phyloP scores from a whole-genome alignment of 2,888 invertebrate species.

The Parapristionchus giblindavisi region DNA sequence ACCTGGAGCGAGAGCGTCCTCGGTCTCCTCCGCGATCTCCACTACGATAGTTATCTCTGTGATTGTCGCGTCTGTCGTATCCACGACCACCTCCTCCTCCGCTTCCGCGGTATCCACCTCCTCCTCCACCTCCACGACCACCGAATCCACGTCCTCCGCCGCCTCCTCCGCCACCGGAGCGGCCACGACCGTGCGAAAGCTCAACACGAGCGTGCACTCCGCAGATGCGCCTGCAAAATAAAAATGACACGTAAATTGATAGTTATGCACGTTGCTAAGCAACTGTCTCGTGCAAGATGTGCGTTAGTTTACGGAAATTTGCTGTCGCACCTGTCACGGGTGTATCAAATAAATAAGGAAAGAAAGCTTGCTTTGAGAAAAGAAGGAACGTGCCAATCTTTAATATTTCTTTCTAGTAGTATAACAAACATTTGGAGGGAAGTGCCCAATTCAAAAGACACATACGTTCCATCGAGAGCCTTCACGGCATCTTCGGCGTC shows the following conservation, averaged over 20 bases:
- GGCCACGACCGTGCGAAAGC: conserved; percentile 70
- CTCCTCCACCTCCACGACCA: conserved; percentile 56
- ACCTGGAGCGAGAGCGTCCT: conserved; percentile 48
- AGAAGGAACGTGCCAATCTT: no score
- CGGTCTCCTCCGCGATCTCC: conserved; percentile 41
- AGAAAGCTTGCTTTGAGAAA: no score
- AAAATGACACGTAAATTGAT: neutral
- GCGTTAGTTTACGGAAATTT: neutral
- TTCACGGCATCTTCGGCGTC: conserved; percentile 75
- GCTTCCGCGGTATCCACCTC: conserved; percentile 41
- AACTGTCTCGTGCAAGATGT: no score
- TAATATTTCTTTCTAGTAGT: no score
- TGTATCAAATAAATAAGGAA: no score
- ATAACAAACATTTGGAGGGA: no score
- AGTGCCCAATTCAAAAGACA: no score
- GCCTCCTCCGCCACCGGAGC: conserved; percentile 69
- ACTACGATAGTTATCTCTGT: conserved; percentile 45
- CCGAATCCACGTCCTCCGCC: no score
- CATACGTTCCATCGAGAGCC: conserved; percentile 76
- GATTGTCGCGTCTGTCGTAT: conserved; percentile 67
- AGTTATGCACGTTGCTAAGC: neutral
- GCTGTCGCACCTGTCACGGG: neutral
- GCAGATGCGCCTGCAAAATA: conserved; percentile 70
- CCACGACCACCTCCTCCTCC: conserved; percentile 61
- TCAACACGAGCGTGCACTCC: conserved; percentile 72